Conservation (phyloP, 2,888 invertebrate species). For the Drosophila eohydei region DNA sequence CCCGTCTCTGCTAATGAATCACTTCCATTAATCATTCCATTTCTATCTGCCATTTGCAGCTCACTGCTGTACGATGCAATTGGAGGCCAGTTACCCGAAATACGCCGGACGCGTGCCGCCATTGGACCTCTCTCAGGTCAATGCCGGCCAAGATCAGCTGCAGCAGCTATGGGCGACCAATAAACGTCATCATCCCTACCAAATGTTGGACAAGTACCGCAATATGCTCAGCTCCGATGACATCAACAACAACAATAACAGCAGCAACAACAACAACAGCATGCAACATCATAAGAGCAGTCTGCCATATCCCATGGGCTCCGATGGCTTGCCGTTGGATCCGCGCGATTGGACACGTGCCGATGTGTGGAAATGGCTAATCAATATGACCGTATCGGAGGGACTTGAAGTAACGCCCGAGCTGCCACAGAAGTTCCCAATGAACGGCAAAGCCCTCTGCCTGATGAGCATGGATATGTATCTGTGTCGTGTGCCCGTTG, state of each 20-base stretch:
- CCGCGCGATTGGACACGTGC: conserved; percentile 90
- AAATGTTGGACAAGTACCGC: conserved; percentile 68
- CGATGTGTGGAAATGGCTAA: conserved; percentile 89
- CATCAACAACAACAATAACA: conserved; percentile 53
- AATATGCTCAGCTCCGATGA: conserved; percentile 49
- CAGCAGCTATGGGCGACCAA: conserved; percentile 72
- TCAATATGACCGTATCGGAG: conserved; percentile 86
- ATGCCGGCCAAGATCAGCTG: conserved; percentile 76
- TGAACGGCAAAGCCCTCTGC: conserved; percentile 93
- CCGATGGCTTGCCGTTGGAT: conserved; percentile 86
- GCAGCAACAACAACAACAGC: conserved; percentile 26
- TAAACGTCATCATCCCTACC: conserved; percentile 78
- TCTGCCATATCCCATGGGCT: conserved; percentile 71
- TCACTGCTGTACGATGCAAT: conserved; percentile 75
- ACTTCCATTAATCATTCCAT: conserved; percentile 65
- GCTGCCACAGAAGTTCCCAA: conserved; percentile 87
- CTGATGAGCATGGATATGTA: conserved; percentile 92
- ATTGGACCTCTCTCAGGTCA: conserved; percentile 83
- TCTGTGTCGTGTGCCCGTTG: conserved; percentile 88
- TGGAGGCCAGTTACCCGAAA: conserved; percentile 83
- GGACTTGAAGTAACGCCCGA: conserved; percentile 84
- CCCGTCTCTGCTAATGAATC: conserved; percentile 57
- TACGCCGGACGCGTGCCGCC: conserved; percentile 84
- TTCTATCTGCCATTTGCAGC: conserved; percentile 52
- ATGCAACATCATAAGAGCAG: conserved; percentile 26